Base-by-base conservation (phyloP, 92 coral and sea anemone genomes). In the Porites evermanni region DNA sequence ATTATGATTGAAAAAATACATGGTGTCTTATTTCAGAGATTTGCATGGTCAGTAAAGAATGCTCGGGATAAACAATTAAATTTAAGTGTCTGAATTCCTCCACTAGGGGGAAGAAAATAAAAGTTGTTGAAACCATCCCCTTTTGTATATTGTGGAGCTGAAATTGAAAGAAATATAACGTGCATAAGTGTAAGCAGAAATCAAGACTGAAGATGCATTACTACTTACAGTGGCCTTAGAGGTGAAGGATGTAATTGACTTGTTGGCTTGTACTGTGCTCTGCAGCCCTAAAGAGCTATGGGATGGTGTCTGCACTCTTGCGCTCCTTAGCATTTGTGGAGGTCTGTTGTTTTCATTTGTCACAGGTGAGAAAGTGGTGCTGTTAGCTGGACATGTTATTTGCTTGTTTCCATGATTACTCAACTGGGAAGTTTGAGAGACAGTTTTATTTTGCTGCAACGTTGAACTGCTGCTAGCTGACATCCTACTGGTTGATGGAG, bases 211-310 rank as follows among this genome's bases (percentile, higher is more conserved):
- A 38, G 47, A 38, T 38, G 47, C 47, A 38, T 56, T 56, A 56
- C 61, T 56, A 85, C 82, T 78, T 20, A 85, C 88, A 53, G 78
- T 23, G 11, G 51, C 83, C 59, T 53, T 77, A 23, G 77, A 56
- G 56, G 58, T 9, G 20, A 6, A 7, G 13, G 88, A 6, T 12
- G 70, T 14, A 59, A 54, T 64, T 24, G 59, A 53, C 19, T 0
- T 77, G n/a, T 67, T 4, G 6, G 70, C 26, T 51, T 85, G 88
- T 53, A 32, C 18, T 53, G 21, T 17, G 67, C 69, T 81, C 18
- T 53, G 53, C 2, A 16, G 29, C 17, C 29, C 67, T 68, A 29
- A 23, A 53, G 6, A 19, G 56, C 20, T 70, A 16, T 71, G 23
- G 20, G 59, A 12, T 56, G 13, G 70, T 29, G 67, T 12, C 8